Conservation (phyloP, 1,140 invertebrate species). For the Gonatopus flavifemur region DNA sequence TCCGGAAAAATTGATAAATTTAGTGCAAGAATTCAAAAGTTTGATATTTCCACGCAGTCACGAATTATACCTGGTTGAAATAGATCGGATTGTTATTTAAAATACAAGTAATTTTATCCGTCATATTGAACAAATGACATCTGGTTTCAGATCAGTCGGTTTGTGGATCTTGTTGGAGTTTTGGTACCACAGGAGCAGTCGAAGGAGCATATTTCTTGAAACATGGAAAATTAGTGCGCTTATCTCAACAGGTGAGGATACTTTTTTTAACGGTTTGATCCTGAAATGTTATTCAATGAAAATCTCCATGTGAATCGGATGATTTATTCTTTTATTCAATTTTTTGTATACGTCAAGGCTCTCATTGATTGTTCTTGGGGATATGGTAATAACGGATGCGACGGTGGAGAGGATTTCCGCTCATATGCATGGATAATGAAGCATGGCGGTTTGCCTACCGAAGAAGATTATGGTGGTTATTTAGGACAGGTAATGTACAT, state of each 20-base stretch:
- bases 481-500: conserved; percentile 72
- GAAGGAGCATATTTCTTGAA: conserved; percentile 90
- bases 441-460: conserved; percentile 83
- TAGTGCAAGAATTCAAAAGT: not conserved
- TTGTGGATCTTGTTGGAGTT: conserved; percentile 96
- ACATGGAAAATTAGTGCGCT: conserved; percentile 74
- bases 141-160: conserved; percentile 81
- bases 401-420: conserved; percentile 92
- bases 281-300: not conserved
- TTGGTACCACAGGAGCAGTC: conserved; percentile 89
- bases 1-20: conserved; percentile 12
- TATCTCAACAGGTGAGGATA: conserved; percentile 76
- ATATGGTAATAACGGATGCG: conserved; percentile 93
- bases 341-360: conserved; percentile 60
- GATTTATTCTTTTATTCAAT: not conserved
- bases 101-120: too few relatives aligned
- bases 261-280: too few relatives aligned
- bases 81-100: too few relatives aligned
- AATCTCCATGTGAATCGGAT: not conserved
- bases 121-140: too few relatives aligned
- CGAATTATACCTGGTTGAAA: too few relatives aligned
- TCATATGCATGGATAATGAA: conserved; percentile 92
- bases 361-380: conserved; percentile 97
- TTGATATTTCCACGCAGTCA: not conserved
- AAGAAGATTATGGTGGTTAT: conserved; percentile 89